phyloP scores from a whole-genome alignment of 2,797 vertebrate species.

The Myotis pilosus region DNA sequence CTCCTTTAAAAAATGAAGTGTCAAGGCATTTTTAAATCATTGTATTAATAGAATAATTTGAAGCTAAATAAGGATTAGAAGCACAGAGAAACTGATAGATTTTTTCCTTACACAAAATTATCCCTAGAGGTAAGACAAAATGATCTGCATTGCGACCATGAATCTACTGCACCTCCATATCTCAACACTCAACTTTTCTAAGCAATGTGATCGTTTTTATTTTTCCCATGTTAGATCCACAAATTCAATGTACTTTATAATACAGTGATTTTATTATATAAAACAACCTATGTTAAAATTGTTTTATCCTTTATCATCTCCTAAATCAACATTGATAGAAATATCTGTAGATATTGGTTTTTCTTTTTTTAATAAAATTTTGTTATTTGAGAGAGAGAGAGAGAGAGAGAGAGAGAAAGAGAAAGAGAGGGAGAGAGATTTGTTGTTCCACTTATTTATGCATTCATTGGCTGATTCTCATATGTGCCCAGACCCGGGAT shows the following conservation, averaged over 20 bases:
- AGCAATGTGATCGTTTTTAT: neutral
- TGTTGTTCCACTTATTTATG: neutral
- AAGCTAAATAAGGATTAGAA: neutral
- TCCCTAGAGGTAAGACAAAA: neutral
- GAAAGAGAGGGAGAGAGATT: neutral
- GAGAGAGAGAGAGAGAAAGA: neutral
- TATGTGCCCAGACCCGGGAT: neutral
- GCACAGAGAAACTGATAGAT: neutral
- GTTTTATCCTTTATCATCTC: neutral
- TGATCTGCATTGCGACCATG: neutral
- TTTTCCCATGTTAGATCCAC: neutral
- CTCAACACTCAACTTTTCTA: conserved; percentile 10
- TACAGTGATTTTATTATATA: neutral
- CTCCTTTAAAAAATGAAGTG: neutral
- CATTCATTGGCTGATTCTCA: neutral
- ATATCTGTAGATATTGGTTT: conserved; percentile 25
- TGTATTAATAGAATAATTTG: neutral
- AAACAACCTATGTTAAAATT: neutral
- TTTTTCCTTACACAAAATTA: neutral
- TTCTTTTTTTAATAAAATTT: neutral
- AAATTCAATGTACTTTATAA: neutral
- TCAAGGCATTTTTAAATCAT: neutral
- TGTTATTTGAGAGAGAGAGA: neutral
- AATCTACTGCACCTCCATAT: neutral
- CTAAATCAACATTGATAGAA: conserved; percentile 28